Conservation (phyloP, 2,888 invertebrate genomes). For the Ophion slaviceki region DNA sequence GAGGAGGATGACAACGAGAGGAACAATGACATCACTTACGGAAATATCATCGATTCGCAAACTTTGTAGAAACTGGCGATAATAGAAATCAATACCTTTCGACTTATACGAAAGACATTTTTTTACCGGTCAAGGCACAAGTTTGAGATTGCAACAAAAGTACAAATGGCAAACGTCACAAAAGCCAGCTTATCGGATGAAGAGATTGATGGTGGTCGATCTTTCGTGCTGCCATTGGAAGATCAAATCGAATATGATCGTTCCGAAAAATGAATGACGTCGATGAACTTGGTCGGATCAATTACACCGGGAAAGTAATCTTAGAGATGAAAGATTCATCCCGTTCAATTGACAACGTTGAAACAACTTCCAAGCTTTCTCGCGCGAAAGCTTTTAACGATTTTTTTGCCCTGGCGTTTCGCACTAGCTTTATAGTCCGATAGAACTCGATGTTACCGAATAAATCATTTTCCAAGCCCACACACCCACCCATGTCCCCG, state of each 20-base stretch:
- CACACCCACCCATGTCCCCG: neutral
- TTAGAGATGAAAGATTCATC: neutral
- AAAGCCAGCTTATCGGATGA: no score
- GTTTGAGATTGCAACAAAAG: no score
- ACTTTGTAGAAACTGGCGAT: constrained; percentile 27
- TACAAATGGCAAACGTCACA: no score
- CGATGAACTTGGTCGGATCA: constrained; percentile 1
- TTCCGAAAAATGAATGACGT: neutral
- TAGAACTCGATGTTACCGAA: constrained; percentile 69
- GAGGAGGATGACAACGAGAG: constrained; percentile 41
- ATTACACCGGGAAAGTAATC: neutral
- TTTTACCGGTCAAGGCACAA: neutral
- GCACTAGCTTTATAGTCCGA: constrained; percentile 59
- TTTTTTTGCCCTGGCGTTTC: constrained; percentile 24
- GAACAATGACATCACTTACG: constrained; percentile 60
- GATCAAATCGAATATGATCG: no score
- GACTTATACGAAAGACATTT: neutral
- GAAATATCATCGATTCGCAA: constrained; percentile 48
- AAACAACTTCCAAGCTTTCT: neutral
- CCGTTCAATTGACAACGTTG: constrained; percentile 21
- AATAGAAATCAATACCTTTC: constrained; percentile 2
- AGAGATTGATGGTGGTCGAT: no score
- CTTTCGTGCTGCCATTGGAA: no score
- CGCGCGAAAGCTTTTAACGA: constrained; percentile 4
- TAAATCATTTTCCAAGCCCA: constrained; percentile 67